Conservation (phyloP, 2,888 invertebrate species). For the Mechanitis mazaeus region DNA sequence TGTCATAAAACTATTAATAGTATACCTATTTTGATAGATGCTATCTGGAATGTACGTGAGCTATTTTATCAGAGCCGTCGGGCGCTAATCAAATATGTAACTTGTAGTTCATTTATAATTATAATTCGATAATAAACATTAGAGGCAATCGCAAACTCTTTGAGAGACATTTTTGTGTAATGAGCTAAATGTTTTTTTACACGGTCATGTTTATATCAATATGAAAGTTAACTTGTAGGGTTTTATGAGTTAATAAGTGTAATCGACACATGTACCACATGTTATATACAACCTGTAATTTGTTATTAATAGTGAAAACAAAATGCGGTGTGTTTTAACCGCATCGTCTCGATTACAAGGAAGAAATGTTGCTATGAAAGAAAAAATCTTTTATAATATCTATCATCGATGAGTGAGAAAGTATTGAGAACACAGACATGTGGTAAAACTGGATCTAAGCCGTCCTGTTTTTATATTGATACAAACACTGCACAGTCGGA, state of each 20-base stretch:
- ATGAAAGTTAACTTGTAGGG: too few relatives aligned
- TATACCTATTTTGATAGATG: conserved; percentile 21
- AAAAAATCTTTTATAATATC: conserved; percentile 31
- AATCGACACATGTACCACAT: too few relatives aligned
- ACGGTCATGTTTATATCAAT: too few relatives aligned
- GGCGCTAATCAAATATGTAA: background rate
- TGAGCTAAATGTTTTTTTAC: too few relatives aligned
- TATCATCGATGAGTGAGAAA: conserved; percentile 25
- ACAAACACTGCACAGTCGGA: too few relatives aligned
- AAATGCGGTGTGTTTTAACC: conserved; percentile 46
- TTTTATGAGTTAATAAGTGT: too few relatives aligned
- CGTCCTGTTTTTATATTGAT: background rate
- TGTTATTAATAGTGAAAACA: conserved; percentile 38
- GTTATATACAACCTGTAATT: too few relatives aligned
- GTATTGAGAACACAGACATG: conserved; percentile 11
- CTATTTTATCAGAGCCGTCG: background rate
- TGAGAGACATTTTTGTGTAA: too few relatives aligned
- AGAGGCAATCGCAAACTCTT: too few relatives aligned
- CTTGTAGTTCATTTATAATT: background rate
- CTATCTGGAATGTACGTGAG: conserved; percentile 16
- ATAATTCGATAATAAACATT: too few relatives aligned
- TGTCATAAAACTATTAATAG: conserved; percentile 23
- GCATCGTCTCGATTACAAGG: conserved; percentile 47
- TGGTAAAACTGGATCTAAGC: conserved; percentile 1
- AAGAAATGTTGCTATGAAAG: conserved; percentile 39